Percentiles rank a stretch among this genome's conserved stretches.
phyloP scores from a whole-genome alignment of 2,113 vertebrate genomes.

The Embiotoca jacksoni region DNA sequence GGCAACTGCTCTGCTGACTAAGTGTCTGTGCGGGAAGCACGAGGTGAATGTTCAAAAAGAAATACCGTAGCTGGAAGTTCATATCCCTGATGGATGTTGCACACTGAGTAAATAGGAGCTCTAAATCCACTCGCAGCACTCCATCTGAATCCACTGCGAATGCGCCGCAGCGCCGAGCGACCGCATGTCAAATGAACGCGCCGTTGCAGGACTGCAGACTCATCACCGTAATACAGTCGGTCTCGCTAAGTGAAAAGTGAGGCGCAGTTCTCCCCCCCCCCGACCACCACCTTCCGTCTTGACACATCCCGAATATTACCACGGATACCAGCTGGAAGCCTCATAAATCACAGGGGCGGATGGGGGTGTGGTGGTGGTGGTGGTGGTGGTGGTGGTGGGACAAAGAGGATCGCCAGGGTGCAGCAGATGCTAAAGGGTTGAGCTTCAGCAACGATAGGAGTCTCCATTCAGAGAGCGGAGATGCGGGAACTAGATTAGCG shows the following conservation, averaged over 20 bases:
- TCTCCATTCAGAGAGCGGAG: slow-evolving; percentile 61
- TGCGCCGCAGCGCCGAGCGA: neutral
- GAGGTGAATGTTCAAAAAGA: slow-evolving; percentile 48
- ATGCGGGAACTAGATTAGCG: slow-evolving; percentile 80
- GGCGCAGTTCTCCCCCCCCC: slow-evolving; percentile 46
- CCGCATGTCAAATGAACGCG: slow-evolving; percentile 44
- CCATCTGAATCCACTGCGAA: slow-evolving; percentile 42
- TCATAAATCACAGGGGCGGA: slow-evolving; percentile 81
- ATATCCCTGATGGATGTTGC: slow-evolving; percentile 41
- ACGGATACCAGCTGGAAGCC: slow-evolving; percentile 65
- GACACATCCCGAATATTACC: slow-evolving; percentile 67
- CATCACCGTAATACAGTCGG: slow-evolving; percentile 59
- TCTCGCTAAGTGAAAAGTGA: slow-evolving; percentile 51
- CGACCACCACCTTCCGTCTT: slow-evolving; percentile 10
- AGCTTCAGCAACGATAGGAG: slow-evolving; percentile 67
- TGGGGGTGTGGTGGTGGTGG: no score
- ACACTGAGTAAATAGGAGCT: slow-evolving; percentile 41
- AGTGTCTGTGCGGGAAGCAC: neutral
- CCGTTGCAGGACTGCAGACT: slow-evolving; percentile 52
- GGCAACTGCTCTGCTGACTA: slow-evolving; percentile 49
- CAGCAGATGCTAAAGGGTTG: slow-evolving; percentile 65
- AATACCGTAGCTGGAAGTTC: slow-evolving; percentile 9
- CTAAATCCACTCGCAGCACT: slow-evolving; percentile 38
- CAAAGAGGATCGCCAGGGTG: slow-evolving; percentile 56
- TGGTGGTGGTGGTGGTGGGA: slow-evolving; percentile 25